Base-by-base conservation (phyloP, 2,113 vertebrate species). In the Monopterus albus region DNA sequence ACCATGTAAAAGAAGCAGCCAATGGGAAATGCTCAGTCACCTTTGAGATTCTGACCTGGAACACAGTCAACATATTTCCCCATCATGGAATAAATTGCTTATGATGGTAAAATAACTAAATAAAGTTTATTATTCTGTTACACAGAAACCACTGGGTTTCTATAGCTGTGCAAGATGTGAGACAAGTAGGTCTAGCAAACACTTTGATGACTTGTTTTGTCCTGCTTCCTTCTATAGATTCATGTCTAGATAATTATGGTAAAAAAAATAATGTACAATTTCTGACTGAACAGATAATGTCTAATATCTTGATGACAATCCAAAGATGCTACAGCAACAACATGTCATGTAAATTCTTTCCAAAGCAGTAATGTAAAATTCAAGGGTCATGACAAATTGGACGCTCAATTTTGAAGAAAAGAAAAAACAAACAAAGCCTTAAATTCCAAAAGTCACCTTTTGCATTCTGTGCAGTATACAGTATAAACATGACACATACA, bases 1-100 rank as follows among this genome's bases (percentile, higher is more conserved):
- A 65, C 38, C 82, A 66, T 66, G 72, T 86, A 89, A 92, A n/a
- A 91, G 88, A 91, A 75, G 73, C 84, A 82, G 68, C 60, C 6
- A 29, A 60, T 23, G n/a, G 35, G 11, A 81, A 77, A 43, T 21
- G 52, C 26, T 73, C 33, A 13, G 4, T 58, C 51, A 45, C 7
- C 42, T 50, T 56, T 61, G 39, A 29, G 59, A 75, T 23, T 20
- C 20, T 38, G 15, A 35, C 29, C 39, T 36, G 12, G 29, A 55
- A 47, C 3, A 14, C 25, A 39, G 65, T 33, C 0, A 49, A 49
- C 21, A 14, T 36, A 40, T 64, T 50, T 69, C 10, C 0, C 11
- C 7, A 10, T 29, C 5, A 35, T 11, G 8, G 9, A n/a, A 45
- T 52, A 72, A 14, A 0, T 47, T 50, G 13, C 33, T 12, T 42